Conservation (phyloP, 2,888 invertebrate species). For the Drosophila nigritarsus region DNA sequence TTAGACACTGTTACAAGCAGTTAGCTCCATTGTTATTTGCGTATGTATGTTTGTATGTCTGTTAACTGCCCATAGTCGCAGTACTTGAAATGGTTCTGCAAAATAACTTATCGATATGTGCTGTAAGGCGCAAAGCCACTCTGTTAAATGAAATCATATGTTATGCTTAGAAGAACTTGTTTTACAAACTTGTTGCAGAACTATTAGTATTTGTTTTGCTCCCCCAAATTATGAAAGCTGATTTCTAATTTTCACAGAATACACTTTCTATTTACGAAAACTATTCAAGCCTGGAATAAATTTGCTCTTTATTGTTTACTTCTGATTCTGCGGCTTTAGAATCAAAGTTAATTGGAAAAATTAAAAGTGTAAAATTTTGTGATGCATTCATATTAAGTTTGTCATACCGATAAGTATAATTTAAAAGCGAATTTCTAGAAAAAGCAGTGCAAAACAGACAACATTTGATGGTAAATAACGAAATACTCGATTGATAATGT, state of each 20-base stretch:
- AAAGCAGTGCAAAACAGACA: neutral
- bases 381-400: neutral
- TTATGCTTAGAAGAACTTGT: neutral
- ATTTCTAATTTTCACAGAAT: neutral
- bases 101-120: neutral
- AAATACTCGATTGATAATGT: neutral
- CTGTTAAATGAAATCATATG: neutral
- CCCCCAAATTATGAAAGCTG: neutral
- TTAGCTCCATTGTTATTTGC: neutral
- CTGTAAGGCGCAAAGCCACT: neutral
- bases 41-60: neutral
- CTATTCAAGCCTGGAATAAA: neutral
- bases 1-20: constrained; percentile 13
- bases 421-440: neutral
- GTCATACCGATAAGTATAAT: neutral
- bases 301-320: neutral
- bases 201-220: neutral
- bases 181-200: neutral
- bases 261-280: neutral
- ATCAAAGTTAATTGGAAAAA: neutral
- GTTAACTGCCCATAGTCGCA: neutral
- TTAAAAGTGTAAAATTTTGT: neutral
- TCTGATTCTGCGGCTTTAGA: neutral
- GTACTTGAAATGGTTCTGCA: neutral
- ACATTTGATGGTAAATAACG: neutral